Conservation (phyloP, 2,113 vertebrate species). For the crab-eating macaque (Macaca fascicularis) region T2T-MFA8v1.1 NC_088379.1:1851001-1851500, state of each 20-base stretch:
- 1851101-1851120: not conserved
- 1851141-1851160: fast-evolving
- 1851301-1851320: not conserved
- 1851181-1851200: not conserved
- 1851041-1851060: no score
- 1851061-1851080: not conserved
- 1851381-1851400: not conserved
- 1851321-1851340: fast-evolving
- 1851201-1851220: not conserved
- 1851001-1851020: no score
- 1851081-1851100: not conserved
- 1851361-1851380: not conserved
- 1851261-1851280: not conserved
- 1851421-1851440: not conserved
- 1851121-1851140: not conserved
- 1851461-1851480: not conserved
- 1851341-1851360: fast-evolving
- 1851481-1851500: not conserved
- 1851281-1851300: not conserved
- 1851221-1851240: not conserved
- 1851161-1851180: fast-evolving
- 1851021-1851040: no score
- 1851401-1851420: not conserved
- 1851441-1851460: not conserved
- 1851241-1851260: not conserved